These are phyloP conservation scores for Meghimatium bilineatum DNA, from an alignment of 2,888 invertebrate species.

Conservation along the genomic window DNA sequence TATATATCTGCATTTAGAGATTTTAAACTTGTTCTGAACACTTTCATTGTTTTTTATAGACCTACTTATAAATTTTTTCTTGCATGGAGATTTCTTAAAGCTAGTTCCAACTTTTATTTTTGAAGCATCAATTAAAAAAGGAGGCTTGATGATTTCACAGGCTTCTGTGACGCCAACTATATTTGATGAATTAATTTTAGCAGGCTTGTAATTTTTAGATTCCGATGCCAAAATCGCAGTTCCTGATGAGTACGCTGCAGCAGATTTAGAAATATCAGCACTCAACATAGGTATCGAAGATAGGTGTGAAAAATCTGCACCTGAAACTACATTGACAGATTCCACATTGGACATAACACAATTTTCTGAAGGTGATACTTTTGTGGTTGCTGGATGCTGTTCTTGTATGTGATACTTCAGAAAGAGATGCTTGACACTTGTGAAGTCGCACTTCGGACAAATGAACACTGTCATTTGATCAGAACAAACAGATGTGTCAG, in stretches of 20 bases:
- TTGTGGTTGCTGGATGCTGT: not conserved
- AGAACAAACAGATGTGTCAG: not conserved
- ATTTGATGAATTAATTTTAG: too few species aligned
- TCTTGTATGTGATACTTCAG: conserved; percentile 16
- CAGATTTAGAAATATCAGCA: not conserved
- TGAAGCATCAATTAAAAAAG: too few species aligned
- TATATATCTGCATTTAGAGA: conserved; percentile 84
- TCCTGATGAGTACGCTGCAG: too few species aligned
- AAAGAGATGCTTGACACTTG: not conserved
- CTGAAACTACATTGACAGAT: not conserved
- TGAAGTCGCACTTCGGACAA: conserved; percentile 17
- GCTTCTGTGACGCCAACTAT: too few species aligned
- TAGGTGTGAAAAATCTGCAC: not conserved
- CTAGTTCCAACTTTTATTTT: too few species aligned
- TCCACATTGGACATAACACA: not conserved
- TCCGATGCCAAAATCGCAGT: too few species aligned
- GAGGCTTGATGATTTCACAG: too few species aligned
- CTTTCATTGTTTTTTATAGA: not conserved
- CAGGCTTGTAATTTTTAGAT: too few species aligned
- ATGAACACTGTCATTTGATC: not conserved
- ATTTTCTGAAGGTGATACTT: not conserved
- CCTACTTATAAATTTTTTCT: not conserved
- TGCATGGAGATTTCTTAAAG: not conserved
- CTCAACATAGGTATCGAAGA: not conserved
- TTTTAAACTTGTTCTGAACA: conserved; percentile 80